Evolutionary conservation across 2,888 invertebrate genomes (phyloP).

Genomic region (Oscheius onirici): DNA sequence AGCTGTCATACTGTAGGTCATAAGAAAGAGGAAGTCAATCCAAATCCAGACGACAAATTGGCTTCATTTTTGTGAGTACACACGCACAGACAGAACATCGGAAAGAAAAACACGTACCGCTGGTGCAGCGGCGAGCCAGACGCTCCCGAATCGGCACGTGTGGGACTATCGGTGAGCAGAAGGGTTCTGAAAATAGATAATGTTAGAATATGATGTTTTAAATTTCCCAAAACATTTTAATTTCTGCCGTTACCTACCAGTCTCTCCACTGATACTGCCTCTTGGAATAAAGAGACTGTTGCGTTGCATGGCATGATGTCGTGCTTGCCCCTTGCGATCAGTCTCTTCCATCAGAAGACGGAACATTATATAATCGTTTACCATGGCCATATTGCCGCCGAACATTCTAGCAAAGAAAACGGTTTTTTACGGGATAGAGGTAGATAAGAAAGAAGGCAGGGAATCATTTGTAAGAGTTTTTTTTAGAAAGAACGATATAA

Average conservation of each 20-base stretch:
- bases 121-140: slow-evolving; percentile 59
- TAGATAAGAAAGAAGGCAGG: not conserved
- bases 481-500: too few species aligned
- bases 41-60: too few species aligned
- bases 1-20: not conserved
- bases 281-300: slow-evolving; percentile 26
- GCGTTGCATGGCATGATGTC: slow-evolving; percentile 34
- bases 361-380: slow-evolving; percentile 65
- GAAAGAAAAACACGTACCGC: slow-evolving; percentile 45
- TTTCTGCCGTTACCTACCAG: slow-evolving; percentile 4
- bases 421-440: not conserved
- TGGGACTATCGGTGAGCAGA: slow-evolving; percentile 63
- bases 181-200: slow-evolving; percentile 54
- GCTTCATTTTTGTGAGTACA: too few species aligned
- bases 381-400: slow-evolving; percentile 50
- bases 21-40: not conserved
- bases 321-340: slow-evolving; percentile 41
- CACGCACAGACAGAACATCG: not conserved
- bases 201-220: not conserved
- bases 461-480: too few species aligned
- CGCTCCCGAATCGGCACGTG: slow-evolving; percentile 62
- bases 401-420: slow-evolving; percentile 35
- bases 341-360: slow-evolving; percentile 58
- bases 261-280: slow-evolving; percentile 23
- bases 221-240: not conserved